Evolutionary conservation across 1,140 invertebrate genomes (phyloP).

Genomic region (Aporrectodea caliginosa): DNA sequence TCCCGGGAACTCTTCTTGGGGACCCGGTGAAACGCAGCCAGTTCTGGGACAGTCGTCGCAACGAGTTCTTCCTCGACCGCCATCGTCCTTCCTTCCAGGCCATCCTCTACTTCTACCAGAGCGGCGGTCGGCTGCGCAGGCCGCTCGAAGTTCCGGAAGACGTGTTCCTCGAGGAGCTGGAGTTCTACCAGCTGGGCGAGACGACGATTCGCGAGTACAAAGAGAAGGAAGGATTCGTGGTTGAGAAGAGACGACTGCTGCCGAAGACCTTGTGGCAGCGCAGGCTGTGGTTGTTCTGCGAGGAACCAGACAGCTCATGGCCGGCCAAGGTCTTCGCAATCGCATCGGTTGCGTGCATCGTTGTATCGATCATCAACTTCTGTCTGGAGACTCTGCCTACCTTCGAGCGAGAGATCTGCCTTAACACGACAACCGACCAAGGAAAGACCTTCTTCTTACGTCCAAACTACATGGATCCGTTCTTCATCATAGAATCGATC

Average conservation of each 20-base stretch:
- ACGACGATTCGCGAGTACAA: slow-evolving; percentile 48
- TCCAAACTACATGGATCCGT: slow-evolving; percentile 43
- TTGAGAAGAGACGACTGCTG: slow-evolving; percentile 39
- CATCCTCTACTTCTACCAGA: slow-evolving; percentile 99
- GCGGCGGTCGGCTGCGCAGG: slow-evolving; percentile 85
- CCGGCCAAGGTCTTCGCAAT: slow-evolving; percentile 47
- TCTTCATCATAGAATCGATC: slow-evolving; percentile 51
- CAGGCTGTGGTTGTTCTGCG: slow-evolving; percentile 50
- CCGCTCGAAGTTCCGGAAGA: slow-evolving; percentile 93
- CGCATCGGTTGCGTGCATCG: slow-evolving; percentile 48
- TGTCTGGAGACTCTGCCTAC: slow-evolving; percentile 55
- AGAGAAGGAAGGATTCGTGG: slow-evolving; percentile 49
- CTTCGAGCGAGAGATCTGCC: slow-evolving; percentile 38
- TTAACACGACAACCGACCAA: slow-evolving; percentile 10
- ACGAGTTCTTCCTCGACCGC: slow-evolving; percentile 99
- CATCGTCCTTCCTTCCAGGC: slow-evolving; percentile 83
- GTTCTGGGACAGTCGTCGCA: slow-evolving; percentile 92
- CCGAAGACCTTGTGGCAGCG: slow-evolving; percentile 41
- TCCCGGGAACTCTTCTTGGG: slow-evolving; percentile 91
- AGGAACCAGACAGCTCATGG: slow-evolving; percentile 49
- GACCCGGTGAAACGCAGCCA: slow-evolving; percentile 75
- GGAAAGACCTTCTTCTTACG: slow-evolving; percentile 4
- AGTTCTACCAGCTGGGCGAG: slow-evolving; percentile 53
- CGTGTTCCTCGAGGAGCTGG: slow-evolving; percentile 53
- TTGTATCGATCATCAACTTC: slow-evolving; percentile 51